Evolutionary conservation across 2,797 vertebrate genomes (phyloP), one percentile per base, ranked within the genome.

Genomic region (Poecilia picta): DNA sequence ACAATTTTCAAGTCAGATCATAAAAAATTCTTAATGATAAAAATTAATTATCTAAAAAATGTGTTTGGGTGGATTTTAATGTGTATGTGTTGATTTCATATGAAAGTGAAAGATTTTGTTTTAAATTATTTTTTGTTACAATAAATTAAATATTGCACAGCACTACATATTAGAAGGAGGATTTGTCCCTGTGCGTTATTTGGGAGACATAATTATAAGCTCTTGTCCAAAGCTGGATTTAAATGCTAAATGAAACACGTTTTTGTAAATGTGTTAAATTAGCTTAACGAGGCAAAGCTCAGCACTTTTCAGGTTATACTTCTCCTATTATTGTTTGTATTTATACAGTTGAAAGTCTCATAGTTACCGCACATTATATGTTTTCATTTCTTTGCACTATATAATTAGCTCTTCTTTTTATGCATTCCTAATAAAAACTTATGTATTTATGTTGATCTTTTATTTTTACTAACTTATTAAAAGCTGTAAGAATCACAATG

Each of bases 221-320:
- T 83, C 15, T 71, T 49, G 2, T 68, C 18, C 55, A 13, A 12
- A 23, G 8, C 15, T 70, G 49, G 36, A 68, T 39, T 39, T 39
- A 39, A 25, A 68, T 68, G 36, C 20, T 39, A 41, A 68, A 41
- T 23, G 25, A 41, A 46, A 64, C 47, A 18, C 1, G 8, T 62
- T 41, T 53, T 72, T 20, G 7, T 55, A 51, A 66, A 43, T 20
- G n/a, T 31, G 11, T 13, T 68, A 36, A 2, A 15, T 4, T 39
- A n/a, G 57, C 13, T 74, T 4, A 74, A 77, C 20, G 20, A 73
- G 79, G 12, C 1, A 57, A 77, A n/a, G 68, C 57, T 23, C 13
- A 51, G 73, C 49, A 55, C 78, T 55, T 89, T 71, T 80, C 11
- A 72, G 13, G 43, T 79, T 57, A 43, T 31, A 33, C 36, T 47